Evolutionary conservation across 2,113 vertebrate species (phyloP), one percentile per base, ranked within the genome.

Genomic region (Cygnus buccinator): DNA sequence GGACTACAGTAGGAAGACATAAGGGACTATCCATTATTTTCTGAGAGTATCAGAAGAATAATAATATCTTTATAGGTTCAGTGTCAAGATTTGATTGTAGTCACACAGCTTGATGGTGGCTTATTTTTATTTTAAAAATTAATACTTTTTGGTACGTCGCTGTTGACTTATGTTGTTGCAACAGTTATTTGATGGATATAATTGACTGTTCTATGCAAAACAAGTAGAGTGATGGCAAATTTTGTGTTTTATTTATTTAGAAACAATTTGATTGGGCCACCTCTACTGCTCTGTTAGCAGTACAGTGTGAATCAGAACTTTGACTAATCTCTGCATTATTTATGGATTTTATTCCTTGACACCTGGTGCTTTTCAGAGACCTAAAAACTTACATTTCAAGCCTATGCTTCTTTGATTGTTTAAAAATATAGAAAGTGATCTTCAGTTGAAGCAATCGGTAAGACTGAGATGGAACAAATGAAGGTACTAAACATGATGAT

Each of bases 191-290:
- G 73, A 54, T 83, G 43, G 21, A 4, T 93, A 83, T 94, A 75
- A 84, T 43, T 78, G 59, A 20, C 57, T 75, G 39, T 52, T 89
- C 10, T 37, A 44, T 21, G 61, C 65, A 92, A 35, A 95, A 74
- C 33, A 75, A 52, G 46, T 58, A 74, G 59, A 41, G 18, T 77
- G 16, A 73, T 95, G 88, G 76, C 72, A 94, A 77, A 15, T 80
- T 62, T 85, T 2, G 1, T 81, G 43, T 90, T 94, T 79, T 70
- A 58, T 89, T 97, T 97, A 37, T 89, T 90, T 90, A 81, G 79
- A 67, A 93, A 81, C 80, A 90, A 48, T 44, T 66, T 44, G 29
- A 84, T 89, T 44, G n/a, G 39, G 15, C n/a, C 44, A 77, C 58
- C 67, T 83, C 72, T 92, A 33, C 41, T 84, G 55, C 50, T 90